Evolutionary conservation across 2,888 invertebrate genomes (phyloP).

Genomic region (Caenorhabditis panamensis): DNA sequence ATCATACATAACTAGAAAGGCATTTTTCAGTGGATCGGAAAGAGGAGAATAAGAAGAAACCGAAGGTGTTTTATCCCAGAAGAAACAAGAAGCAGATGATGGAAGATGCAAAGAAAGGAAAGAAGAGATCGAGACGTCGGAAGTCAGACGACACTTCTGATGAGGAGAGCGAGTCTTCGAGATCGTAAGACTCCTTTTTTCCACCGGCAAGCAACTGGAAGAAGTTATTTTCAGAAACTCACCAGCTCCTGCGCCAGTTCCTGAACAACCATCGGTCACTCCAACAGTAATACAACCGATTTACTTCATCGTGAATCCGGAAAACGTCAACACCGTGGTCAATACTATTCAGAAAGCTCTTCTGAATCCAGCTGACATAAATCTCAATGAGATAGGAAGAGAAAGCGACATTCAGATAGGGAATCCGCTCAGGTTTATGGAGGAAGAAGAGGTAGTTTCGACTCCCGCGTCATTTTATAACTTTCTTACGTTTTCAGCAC

Average conservation of each 20-base stretch:
- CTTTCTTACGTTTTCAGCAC: background rate
- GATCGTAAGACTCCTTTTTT: background rate
- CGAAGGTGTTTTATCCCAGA: too few relatives aligned
- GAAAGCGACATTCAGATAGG: background rate
- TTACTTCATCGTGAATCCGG: slow-evolving; percentile 27
- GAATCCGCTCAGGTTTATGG: background rate
- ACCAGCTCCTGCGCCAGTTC: background rate
- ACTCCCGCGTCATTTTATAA: background rate
- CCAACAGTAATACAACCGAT: slow-evolving; percentile 27
- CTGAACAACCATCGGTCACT: background rate
- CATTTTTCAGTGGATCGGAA: background rate
- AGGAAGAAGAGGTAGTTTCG: slow-evolving; percentile 3
- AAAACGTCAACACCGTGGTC: slow-evolving; percentile 32
- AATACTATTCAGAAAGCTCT: slow-evolving; percentile 21
- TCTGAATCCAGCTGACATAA: background rate
- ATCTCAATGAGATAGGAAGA: background rate
- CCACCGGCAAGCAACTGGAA: too few relatives aligned
- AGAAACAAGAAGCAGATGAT: background rate
- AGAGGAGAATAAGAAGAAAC: background rate
- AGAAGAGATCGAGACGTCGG: background rate
- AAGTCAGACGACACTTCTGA: background rate
- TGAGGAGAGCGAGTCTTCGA: background rate
- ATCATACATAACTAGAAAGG: too few relatives aligned
- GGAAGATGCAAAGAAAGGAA: background rate
- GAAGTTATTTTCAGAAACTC: background rate